Evolutionary conservation across 2,113 vertebrate genomes (phyloP).

Genomic region (Bungarus multicinctus): DNA sequence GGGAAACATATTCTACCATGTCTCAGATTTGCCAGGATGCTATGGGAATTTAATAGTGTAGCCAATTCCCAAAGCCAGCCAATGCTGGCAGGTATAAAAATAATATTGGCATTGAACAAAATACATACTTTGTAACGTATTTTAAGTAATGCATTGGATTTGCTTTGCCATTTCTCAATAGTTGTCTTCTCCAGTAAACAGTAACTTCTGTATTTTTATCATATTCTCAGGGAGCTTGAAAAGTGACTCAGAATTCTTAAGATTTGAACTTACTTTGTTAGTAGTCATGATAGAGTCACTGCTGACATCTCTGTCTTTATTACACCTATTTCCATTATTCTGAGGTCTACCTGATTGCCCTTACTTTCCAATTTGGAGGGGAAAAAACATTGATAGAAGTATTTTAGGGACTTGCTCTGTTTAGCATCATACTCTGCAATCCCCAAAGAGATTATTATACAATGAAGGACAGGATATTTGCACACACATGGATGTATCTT

Average conservation of each 20-base stretch:
- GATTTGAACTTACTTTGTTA: neutral
- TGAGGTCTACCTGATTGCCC: neutral
- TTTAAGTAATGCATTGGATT: neutral
- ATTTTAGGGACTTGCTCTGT: neutral
- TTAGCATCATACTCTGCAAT: neutral
- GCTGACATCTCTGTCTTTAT: neutral
- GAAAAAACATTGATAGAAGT: neutral
- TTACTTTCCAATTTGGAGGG: neutral
- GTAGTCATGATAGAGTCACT: neutral
- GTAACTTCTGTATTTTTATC: neutral
- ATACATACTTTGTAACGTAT: neutral
- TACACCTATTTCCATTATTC: neutral
- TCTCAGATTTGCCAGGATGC: neutral
- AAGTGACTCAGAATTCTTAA: neutral
- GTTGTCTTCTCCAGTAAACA: neutral
- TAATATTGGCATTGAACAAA: neutral
- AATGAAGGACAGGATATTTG: neutral
- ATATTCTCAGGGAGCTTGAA: neutral
- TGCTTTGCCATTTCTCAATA: neutral
- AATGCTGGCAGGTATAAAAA: neutral
- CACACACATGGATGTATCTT: neutral
- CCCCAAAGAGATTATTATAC: neutral
- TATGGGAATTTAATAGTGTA: neutral
- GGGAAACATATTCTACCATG: neutral
- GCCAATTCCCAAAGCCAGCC: neutral